Conservation (phyloP, 2,888 invertebrate species). For the Chymomyza procnemis region DNA sequence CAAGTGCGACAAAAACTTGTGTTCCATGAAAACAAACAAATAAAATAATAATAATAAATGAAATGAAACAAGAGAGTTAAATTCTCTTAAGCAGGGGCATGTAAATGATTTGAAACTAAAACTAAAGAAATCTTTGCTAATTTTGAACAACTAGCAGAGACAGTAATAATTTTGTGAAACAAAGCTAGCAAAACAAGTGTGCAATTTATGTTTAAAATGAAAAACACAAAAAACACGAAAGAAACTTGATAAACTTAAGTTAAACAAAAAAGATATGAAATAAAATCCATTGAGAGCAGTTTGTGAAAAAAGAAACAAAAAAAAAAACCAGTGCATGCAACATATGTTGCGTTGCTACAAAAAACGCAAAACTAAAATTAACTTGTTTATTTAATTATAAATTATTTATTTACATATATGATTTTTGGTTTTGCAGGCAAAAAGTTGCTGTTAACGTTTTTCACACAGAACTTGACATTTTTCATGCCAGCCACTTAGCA, state of each 20-base stretch:
- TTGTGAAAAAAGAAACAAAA: not conserved
- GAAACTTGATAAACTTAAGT: conserved; percentile 29
- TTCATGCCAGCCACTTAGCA: conserved; percentile 16
- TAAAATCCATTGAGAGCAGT: conserved; percentile 6
- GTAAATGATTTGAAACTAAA: conserved; percentile 27
- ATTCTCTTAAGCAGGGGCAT: conserved; percentile 20
- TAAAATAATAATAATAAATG: conserved; percentile 18
- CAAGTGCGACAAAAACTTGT: not conserved
- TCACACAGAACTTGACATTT: not conserved
- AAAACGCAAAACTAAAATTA: conserved; percentile 5
- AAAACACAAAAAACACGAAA: conserved; percentile 16
- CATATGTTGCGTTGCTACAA: too few relatives aligned
- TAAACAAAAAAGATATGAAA: conserved; percentile 9
- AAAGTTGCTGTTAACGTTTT: too few relatives aligned
- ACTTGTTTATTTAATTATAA: conserved; percentile 27
- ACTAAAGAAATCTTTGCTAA: conserved; percentile 38
- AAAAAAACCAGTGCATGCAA: too few relatives aligned
- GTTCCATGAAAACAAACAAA: conserved; percentile 3
- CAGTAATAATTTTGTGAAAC: conserved; percentile 34
- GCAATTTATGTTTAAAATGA: conserved; percentile 53
- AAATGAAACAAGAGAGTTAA: conserved; percentile 19
- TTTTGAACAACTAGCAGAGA: conserved; percentile 35
- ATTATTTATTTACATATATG: conserved; percentile 28
- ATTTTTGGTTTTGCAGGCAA: conserved; percentile 12
- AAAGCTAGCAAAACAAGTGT: conserved; percentile 42